Base-by-base conservation (phyloP, 23 tunicate species). In the Ascidia mentula region DNA sequence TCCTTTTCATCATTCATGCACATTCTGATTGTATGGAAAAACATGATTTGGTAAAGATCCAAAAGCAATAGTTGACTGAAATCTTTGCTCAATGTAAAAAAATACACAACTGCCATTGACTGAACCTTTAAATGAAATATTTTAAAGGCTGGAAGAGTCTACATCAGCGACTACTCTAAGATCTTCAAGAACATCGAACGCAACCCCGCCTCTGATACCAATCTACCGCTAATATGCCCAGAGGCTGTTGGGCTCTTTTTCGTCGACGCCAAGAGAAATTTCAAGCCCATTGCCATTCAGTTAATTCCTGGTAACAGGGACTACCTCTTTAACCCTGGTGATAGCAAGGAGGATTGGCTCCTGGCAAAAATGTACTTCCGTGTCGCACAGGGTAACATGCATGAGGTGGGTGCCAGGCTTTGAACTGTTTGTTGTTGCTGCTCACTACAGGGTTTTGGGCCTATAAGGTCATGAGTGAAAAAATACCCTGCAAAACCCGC, bases 331-430 rank as follows among this genome's bases (percentile, higher is more conserved):
- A 77, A 85, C 2, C 80, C 90, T 0, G 17, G 31, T 28, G 85
- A 80, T 38, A 46, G 59, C 65, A 37, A 86, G 6, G 32, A 73
- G 18, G 85, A 80, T 74, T 86, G 90, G 90, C 69, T 86, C 30
- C 80, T 86, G 65, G 90, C 90, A 38, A 86, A 86, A 40, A 86
- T 86, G 90, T 86, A 86, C 34, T 73, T 79, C n/a, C 42, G 77
- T 26, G 73, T 59, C 20, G 77, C 82, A 17, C 46, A 31, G 36
- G 20, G 28, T 1, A 32, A 59, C 9, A 60, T 74, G 18, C 90
- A 86, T 59, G 90, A 86, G 76, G 90, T 86, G 74, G 2, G 7
- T 4, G 22, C 28, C 4, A 9, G 22, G 7, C 24, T 5, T 5
- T 9, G 2, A 53, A 5, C 13, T 26, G n/a, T n/a, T n/a, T n/a